Conservation (phyloP, 2,888 invertebrate species). For the Perizoma affinitatum region DNA sequence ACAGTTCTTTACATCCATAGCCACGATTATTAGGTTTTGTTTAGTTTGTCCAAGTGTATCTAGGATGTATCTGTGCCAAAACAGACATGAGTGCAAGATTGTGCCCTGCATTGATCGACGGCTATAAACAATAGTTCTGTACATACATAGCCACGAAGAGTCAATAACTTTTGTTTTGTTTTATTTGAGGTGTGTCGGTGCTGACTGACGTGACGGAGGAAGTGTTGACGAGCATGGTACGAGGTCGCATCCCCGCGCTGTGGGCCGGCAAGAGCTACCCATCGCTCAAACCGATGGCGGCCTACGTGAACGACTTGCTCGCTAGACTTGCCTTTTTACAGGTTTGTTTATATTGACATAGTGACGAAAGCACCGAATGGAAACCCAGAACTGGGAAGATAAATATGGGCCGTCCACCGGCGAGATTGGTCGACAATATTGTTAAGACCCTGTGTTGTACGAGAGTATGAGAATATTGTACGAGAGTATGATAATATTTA, state of each 20-base stretch:
- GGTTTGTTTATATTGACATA: slow-evolving; percentile 71
- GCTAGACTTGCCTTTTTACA: slow-evolving; percentile 92
- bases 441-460: background rate
- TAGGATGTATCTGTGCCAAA: too few species aligned
- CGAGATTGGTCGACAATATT: background rate
- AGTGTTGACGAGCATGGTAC: slow-evolving; percentile 92
- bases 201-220: slow-evolving; percentile 94
- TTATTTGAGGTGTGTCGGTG: slow-evolving; percentile 89
- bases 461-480: too few species aligned
- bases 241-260: slow-evolving; percentile 91
- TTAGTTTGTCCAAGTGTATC: too few species aligned
- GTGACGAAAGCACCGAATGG: too few species aligned
- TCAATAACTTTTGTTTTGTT: too few species aligned
- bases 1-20: too few species aligned
- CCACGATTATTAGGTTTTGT: too few species aligned
- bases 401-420: background rate
- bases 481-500: too few species aligned
- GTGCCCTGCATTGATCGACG: too few species aligned
- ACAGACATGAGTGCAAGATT: too few species aligned
- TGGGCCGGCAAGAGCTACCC: slow-evolving; percentile 96
- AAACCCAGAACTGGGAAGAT: background rate
- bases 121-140: too few species aligned
- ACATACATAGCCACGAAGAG: too few species aligned
- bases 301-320: slow-evolving; percentile 94
- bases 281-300: slow-evolving; percentile 94